Conservation (phyloP, 2,888 invertebrate genomes). For the Osmoderma eremita region DNA sequence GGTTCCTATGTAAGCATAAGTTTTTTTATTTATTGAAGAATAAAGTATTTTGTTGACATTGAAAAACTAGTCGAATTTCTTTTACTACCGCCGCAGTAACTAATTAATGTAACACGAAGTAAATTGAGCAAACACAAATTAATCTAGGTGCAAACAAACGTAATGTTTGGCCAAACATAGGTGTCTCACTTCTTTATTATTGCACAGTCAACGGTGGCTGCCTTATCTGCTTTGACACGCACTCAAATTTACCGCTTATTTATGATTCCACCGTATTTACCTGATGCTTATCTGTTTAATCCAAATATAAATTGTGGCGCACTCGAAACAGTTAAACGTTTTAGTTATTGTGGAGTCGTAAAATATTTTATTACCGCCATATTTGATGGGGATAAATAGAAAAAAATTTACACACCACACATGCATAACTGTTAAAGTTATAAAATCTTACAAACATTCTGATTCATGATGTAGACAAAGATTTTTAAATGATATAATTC, state of each 20-base stretch:
- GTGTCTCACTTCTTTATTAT: neutral
- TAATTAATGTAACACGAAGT: neutral
- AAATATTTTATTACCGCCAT: no score
- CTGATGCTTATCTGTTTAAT: neutral
- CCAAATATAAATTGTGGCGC: constrained; percentile 3
- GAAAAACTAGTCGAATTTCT: constrained; percentile 1
- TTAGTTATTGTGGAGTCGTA: no score
- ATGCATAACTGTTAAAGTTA: no score
- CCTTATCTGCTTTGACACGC: neutral
- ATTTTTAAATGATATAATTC: no score
- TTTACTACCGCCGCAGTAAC: neutral
- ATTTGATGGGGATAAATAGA: no score
- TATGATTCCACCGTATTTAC: constrained; percentile 6
- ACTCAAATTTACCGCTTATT: neutral
- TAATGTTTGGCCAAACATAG: no score
- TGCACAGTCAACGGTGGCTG: neutral
- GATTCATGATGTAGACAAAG: no score
- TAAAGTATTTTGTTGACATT: constrained; percentile 33
- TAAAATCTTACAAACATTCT: no score
- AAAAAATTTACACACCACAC: no score
- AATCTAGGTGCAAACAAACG: no score
- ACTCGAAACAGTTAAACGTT: neutral
- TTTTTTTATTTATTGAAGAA: constrained; percentile 31
- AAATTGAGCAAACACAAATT: constrained; percentile 6
- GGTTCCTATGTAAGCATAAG: constrained; percentile 34